Base-by-base conservation (phyloP, 2,888 invertebrate genomes). In the Falcaria lacertinaria region DNA sequence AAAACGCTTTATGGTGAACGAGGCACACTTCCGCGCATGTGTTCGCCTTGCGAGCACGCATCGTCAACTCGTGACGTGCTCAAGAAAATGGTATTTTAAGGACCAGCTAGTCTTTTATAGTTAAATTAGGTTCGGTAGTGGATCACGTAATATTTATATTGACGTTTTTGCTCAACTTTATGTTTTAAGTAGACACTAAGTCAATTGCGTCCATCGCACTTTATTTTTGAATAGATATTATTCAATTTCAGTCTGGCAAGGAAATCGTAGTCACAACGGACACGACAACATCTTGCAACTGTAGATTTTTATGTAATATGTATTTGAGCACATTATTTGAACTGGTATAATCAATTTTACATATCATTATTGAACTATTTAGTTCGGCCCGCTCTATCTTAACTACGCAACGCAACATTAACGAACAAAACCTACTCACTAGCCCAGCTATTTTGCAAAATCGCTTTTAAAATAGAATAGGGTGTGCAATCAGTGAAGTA, bases 21-120 rank as follows among this genome's bases (percentile, higher is more conserved):
- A 66, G 69, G 81, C 79, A 60, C 71, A 84, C 81, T 83, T 85
- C 81, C 83, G 74, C 70, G 77, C 84, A 81, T 82, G 74, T 82
- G 79, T 76, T 78, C 72, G 68, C 61, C 57, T 60, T 28, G 28
- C 28, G 28, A 57, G 58, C 67, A 81, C 81, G 80, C 81, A 79
- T 72, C 81, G 73, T 56, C 75, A 60, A 63, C 57, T 65, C 57
- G 60, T 63, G 62, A 64, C 57, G 60, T 63, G 63, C 65, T 70
- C 67, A 60, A 69, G 69, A 71, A 73, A 70, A 74, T 67, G 62
- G 28, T 11, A 28, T 11, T 28, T 11, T 28, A 11, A 11, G 11
- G 7, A 28, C 11, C 28, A 11, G 11, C 28, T 28, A 11, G 11
- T 11, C 11, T 28, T 28, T 3, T 28, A 11, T 11, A 28, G 28